These are phyloP conservation scores for Lymantria dispar DNA, from an alignment of 2,888 invertebrate genomes.

Conservation along the genomic window DNA sequence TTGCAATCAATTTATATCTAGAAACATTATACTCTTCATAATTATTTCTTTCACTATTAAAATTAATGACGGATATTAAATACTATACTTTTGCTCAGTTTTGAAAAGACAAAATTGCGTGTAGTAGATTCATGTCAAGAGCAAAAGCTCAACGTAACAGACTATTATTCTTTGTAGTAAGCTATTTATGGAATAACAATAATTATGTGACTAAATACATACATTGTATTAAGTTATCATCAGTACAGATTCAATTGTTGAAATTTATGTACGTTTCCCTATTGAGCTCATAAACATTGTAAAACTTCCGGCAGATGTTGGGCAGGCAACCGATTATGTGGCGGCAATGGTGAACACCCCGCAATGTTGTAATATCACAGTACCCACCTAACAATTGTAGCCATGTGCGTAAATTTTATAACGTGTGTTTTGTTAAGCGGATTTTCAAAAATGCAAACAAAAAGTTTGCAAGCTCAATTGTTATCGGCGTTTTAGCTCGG, in stretches of 20 bases:
- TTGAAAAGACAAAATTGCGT: too few relatives aligned
- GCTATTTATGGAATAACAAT: conserved; percentile 22
- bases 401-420: conserved; percentile 51
- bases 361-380: conserved; percentile 36
- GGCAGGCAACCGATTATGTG: conserved; percentile 65
- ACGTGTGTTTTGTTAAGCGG: conserved; percentile 50
- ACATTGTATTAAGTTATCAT: conserved; percentile 62
- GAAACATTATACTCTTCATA: too few relatives aligned
- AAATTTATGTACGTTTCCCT: conserved; percentile 75
- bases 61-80: too few relatives aligned
- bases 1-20: too few relatives aligned
- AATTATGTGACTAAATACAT: conserved; percentile 54
- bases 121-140: too few relatives aligned
- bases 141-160: too few relatives aligned
- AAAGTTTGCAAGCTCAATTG: conserved; percentile 31
- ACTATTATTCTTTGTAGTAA: too few relatives aligned
- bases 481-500: conserved; percentile 34
- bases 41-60: too few relatives aligned
- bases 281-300: conserved; percentile 78
- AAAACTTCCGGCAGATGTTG: conserved; percentile 79
- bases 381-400: conserved; percentile 45
- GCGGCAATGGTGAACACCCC: conserved; percentile 20
- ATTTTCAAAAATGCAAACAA: conserved; percentile 43
- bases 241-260: conserved; percentile 60
- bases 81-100: too few relatives aligned